phyloP scores from a whole-genome alignment of 2,797 vertebrate genomes.

The Saxicola maurus region DNA sequence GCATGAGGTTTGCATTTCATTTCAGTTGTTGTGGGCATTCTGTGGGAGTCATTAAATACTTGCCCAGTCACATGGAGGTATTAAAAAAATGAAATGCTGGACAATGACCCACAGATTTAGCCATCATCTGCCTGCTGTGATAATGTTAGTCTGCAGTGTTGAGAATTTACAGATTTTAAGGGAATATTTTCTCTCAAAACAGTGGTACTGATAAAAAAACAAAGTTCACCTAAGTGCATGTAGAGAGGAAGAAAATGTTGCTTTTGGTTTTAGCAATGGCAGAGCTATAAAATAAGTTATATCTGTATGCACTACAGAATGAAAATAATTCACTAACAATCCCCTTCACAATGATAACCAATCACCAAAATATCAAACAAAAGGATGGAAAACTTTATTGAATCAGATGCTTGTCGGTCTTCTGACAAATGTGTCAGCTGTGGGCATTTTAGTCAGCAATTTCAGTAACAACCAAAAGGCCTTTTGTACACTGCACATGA shows the following conservation, averaged over 20 bases:
- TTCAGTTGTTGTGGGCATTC: background rate
- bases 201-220: background rate
- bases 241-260: background rate
- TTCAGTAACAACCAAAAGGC: slow-evolving; percentile 12
- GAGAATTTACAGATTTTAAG: background rate
- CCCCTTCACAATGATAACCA: background rate
- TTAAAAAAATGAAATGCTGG: background rate
- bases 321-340: background rate
- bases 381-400: slow-evolving; percentile 23
- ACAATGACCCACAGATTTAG: background rate
- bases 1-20: background rate
- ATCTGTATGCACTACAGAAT: background rate
- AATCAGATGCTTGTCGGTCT: slow-evolving; percentile 18
- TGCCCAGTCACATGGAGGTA: background rate
- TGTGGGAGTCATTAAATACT: background rate
- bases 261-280: background rate
- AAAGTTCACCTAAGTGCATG: background rate
- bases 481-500: slow-evolving; percentile 37
- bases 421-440: background rate
- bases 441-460: slow-evolving; percentile 1
- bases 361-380: background rate
- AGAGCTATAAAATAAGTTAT: background rate
- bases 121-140: background rate
- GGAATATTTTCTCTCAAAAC: background rate
- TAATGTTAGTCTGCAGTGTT: background rate